Conservation (phyloP, 53 echinoderm and acorn worm genomes). For the Crossaster papposus region DNA sequence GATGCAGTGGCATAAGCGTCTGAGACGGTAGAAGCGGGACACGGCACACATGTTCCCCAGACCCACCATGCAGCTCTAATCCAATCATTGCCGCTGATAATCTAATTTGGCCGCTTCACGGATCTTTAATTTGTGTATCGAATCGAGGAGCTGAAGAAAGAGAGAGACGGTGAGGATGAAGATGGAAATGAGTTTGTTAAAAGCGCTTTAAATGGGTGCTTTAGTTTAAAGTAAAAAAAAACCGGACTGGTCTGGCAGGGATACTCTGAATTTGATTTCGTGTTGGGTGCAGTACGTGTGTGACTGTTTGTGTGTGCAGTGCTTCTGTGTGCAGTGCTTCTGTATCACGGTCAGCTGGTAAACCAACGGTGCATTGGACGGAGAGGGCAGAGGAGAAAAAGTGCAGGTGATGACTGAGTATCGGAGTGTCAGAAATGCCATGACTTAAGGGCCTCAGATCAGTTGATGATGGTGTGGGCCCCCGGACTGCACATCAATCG, state of each 20-base stretch:
- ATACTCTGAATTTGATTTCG: background rate
- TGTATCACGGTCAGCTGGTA: background rate
- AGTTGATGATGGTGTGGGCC: background rate
- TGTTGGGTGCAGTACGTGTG: background rate
- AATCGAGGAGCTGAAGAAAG: conserved; percentile 8
- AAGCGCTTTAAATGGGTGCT: conserved; percentile 44
- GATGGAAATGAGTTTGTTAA: conserved; percentile 51
- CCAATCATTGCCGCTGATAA: conserved; percentile 41
- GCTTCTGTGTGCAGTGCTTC: background rate
- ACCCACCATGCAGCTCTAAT: conserved; percentile 45
- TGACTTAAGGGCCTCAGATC: conserved; percentile 7
- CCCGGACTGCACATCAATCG: conserved; percentile 5
- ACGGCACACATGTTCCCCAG: conserved; percentile 56
- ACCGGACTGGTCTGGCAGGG: background rate
- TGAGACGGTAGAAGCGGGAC: conserved; percentile 43
- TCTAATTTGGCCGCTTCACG: conserved; percentile 53
- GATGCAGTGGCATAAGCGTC: conserved; percentile 36
- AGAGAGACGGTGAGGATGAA: background rate
- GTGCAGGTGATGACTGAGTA: conserved; percentile 19
- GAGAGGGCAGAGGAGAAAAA: conserved; percentile 7
- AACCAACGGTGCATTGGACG: background rate
- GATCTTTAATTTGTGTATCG: conserved; percentile 64
- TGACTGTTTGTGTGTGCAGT: no score
- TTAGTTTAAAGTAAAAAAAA: conserved; percentile 35
- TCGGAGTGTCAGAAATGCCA: conserved; percentile 14